These are phyloP conservation scores for Apeira syringaria DNA, from an alignment of 2,888 invertebrate genomes.

Conservation along the genomic window DNA sequence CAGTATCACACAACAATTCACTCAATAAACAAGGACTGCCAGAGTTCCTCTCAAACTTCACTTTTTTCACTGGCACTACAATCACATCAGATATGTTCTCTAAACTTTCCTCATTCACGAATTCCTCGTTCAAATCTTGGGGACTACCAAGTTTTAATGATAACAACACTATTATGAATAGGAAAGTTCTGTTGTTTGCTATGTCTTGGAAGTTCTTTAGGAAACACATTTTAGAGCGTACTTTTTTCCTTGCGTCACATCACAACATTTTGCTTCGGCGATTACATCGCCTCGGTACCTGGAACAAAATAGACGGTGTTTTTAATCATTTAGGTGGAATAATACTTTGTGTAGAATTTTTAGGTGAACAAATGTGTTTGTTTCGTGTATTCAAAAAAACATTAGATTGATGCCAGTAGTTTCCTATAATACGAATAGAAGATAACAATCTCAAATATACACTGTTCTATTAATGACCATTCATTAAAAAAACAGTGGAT, in stretches of 20 bases:
- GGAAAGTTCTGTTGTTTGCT: slow-evolving; percentile 64
- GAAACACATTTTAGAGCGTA: slow-evolving; percentile 62
- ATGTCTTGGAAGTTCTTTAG: slow-evolving; percentile 60
- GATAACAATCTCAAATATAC: too few relatives aligned
- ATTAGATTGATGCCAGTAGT: background rate
- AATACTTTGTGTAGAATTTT: background rate
- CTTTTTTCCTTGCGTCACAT: slow-evolving; percentile 40
- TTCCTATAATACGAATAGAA: too few relatives aligned
- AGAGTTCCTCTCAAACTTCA: slow-evolving; percentile 55
- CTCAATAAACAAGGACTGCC: slow-evolving; percentile 80
- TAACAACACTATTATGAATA: slow-evolving; percentile 70
- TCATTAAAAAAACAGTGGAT: too few relatives aligned
- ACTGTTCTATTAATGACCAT: too few relatives aligned
- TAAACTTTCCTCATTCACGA: slow-evolving; percentile 66
- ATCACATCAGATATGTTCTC: slow-evolving; percentile 52
- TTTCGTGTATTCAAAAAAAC: background rate
- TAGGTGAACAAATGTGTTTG: slow-evolving; percentile 1
- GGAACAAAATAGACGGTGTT: slow-evolving; percentile 47
- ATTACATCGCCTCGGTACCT: slow-evolving; percentile 42
- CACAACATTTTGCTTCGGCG: slow-evolving; percentile 55
- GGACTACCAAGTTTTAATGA: slow-evolving; percentile 74
- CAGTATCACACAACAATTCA: slow-evolving; percentile 85
- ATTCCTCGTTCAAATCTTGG: slow-evolving; percentile 72
- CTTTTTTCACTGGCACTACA: slow-evolving; percentile 58
- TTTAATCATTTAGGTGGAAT: too few relatives aligned